These are phyloP conservation scores for Heliconius hortense DNA, from an alignment of 2,888 invertebrate genomes.

Conservation along the genomic window DNA sequence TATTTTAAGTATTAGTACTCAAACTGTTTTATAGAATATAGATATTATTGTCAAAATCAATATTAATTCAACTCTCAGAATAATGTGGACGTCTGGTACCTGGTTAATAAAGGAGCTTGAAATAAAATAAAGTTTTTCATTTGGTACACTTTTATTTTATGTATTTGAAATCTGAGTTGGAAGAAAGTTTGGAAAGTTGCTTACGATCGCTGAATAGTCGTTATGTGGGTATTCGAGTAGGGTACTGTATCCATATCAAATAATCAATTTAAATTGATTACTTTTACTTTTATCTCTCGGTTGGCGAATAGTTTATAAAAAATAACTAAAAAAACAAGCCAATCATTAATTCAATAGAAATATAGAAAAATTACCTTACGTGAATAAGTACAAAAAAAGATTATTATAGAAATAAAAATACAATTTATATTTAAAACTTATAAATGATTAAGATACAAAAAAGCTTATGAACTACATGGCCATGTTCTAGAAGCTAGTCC, in stretches of 20 bases:
- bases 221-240: background rate
- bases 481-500: conserved; percentile 41
- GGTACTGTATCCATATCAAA: too few species aligned
- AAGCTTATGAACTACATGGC: background rate
- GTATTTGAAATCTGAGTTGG: background rate
- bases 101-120: conserved; percentile 79
- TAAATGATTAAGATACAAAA: background rate
- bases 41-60: conserved; percentile 14
- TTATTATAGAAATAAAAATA: background rate
- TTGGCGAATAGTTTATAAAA: background rate
- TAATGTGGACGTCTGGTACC: conserved; percentile 50
- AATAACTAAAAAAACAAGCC: background rate
- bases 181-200: background rate
- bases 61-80: conserved; percentile 21
- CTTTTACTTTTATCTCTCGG: background rate
- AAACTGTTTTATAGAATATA: conserved; percentile 28
- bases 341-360: background rate
- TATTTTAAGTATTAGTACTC: conserved; percentile 24
- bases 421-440: background rate
- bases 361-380: background rate
- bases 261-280: background rate
- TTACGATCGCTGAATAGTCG: background rate
- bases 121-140: conserved; percentile 50
- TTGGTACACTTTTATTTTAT: conserved; percentile 16
- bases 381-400: background rate